Conservation (phyloP, 2,797 vertebrate species). For the Melanotaenia trifasciata region DNA sequence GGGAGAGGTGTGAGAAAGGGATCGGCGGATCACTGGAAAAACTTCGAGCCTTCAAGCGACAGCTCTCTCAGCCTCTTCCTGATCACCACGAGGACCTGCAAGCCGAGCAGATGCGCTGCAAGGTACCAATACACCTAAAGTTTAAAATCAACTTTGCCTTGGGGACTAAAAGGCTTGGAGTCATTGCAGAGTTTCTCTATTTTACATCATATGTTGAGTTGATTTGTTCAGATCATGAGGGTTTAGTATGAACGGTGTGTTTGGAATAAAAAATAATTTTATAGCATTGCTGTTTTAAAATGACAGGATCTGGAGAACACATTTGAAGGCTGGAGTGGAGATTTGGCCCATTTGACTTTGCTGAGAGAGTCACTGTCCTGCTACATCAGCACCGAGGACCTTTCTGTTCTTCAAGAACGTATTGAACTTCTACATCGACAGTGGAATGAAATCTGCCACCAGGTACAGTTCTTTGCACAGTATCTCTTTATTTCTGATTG, state of each 20-base stretch:
- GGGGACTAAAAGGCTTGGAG: not conserved
- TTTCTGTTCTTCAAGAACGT: slow-evolving; percentile 91
- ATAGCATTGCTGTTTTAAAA: not conserved
- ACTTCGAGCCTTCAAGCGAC: slow-evolving; percentile 91
- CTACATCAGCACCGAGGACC: slow-evolving; percentile 89
- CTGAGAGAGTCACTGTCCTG: slow-evolving; percentile 87
- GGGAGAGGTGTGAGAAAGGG: slow-evolving; percentile 93
- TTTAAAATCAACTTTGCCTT: not conserved
- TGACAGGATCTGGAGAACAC: slow-evolving; percentile 91
- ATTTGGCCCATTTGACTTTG: slow-evolving; percentile 86
- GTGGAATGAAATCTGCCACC: slow-evolving; percentile 96
- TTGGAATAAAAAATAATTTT: not conserved
- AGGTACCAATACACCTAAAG: slow-evolving; percentile 75
- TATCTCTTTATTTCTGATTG: not conserved
- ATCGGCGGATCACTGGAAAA: slow-evolving; percentile 93
- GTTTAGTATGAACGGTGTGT: not conserved
- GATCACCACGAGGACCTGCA: slow-evolving; percentile 95
- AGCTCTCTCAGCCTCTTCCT: slow-evolving; percentile 90
- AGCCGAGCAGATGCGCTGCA: slow-evolving; percentile 93
- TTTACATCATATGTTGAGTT: not conserved
- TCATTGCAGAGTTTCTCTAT: not conserved
- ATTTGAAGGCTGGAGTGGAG: slow-evolving; percentile 92
- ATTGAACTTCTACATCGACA: slow-evolving; percentile 94
- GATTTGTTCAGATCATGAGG: not conserved
- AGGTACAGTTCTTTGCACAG: slow-evolving; percentile 81